Evolutionary conservation across 2,888 invertebrate species (phyloP), one percentile per base, ranked within the genome.

Genomic region (Drosophila parthenogenetica): DNA sequence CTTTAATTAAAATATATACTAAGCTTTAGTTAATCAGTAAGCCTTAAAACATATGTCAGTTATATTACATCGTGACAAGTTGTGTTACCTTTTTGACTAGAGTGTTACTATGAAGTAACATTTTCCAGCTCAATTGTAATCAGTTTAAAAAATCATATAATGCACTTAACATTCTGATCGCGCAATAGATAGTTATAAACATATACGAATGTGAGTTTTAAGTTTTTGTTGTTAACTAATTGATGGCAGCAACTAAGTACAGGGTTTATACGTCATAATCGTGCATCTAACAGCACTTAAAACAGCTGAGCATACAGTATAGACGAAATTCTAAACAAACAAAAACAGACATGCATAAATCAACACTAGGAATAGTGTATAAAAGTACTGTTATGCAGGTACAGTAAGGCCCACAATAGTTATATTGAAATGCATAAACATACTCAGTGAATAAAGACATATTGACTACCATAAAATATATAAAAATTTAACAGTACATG

Each of bases 291-390:
- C 43, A 37, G 49, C 35, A 49, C 43, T 63, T 64, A 60, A 73
- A 64, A 46, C 59, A 53, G 70, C 69, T 69, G 55, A 69, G 69
- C 35, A 45, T 68, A 54, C 46, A 68, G 29, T 55, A n/a, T 29
- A 11, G 3, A 16, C 3, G 4, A 5, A 16, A 43, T 55, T 19
- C 14, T 35, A 45, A 14, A 22, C 22, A 57, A 14, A 37, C 22
- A 37, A 35, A 32, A 35, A 37, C 35, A 37, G 50, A 57, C 55
- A 57, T 35, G 35, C 35, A 57, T 35, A 45, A 45, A 45, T 46
- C 43, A 57, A 57, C 46, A 57, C 16, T 14, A 55, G 17, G n/a
- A 11, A n/a, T 5, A 17, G 8, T 5, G 8, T 42, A 17, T 16
- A 53, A 8, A 35, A 29, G n/a, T 35, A 35, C 29, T 42, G 42